Evolutionary conservation across 2,888 invertebrate species (phyloP).

Genomic region (Ochropleura plecta): DNA sequence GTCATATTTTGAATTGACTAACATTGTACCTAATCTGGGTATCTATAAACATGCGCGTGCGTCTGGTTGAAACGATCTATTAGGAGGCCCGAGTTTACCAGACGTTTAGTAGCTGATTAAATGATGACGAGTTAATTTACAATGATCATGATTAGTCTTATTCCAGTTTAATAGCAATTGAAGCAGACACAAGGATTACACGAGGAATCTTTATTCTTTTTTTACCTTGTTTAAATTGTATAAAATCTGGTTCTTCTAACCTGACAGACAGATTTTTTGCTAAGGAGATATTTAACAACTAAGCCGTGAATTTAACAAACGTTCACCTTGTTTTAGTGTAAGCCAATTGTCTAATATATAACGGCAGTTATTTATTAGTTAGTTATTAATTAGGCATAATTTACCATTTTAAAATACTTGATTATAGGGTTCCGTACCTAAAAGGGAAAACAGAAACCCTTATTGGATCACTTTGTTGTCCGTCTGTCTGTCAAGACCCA

Average conservation of each 20-base stretch:
- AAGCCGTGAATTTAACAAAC: neutral
- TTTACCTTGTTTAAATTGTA: no score
- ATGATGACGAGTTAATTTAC: slow-evolving; percentile 14
- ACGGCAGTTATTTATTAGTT: no score
- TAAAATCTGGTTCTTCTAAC: no score
- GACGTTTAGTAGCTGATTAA: slow-evolving; percentile 14
- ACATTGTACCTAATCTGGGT: neutral
- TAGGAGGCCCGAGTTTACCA: neutral
- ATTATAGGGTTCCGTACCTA: no score
- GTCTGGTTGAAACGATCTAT: neutral
- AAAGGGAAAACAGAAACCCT: no score
- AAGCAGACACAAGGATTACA: neutral
- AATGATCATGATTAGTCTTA: slow-evolving; percentile 4
- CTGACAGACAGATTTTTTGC: no score
- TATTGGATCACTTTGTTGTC: no score
- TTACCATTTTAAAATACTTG: no score
- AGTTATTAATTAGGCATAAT: no score
- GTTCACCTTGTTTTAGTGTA: neutral
- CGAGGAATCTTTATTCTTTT: neutral
- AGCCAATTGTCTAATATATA: neutral
- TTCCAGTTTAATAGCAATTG: neutral
- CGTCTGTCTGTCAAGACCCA: no score
- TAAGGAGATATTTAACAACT: neutral
- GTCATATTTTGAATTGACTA: neutral
- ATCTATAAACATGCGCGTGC: neutral